Evolutionary conservation across 2,888 invertebrate species (phyloP).

Genomic region (Pandemis corylana): DNA sequence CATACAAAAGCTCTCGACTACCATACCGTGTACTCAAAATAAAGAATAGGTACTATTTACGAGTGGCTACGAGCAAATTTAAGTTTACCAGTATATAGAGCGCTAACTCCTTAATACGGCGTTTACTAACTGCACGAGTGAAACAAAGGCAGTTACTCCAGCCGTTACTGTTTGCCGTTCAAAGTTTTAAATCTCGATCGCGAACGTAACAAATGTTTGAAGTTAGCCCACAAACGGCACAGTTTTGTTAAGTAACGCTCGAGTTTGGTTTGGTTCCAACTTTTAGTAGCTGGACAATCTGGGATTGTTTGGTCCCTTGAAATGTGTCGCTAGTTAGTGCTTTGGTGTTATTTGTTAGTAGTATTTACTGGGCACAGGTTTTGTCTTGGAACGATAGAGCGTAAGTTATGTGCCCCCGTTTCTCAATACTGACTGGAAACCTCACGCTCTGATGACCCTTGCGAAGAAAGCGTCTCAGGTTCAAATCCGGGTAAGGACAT

Average conservation of each 20-base stretch:
- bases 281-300: conserved; percentile 27
- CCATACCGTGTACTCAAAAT: too few relatives aligned
- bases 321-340: conserved; percentile 15
- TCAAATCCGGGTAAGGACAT: too few relatives aligned
- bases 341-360: background rate
- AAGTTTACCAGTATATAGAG: too few relatives aligned
- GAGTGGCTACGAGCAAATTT: too few relatives aligned
- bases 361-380: too few relatives aligned
- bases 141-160: conserved; percentile 21
- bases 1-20: too few relatives aligned
- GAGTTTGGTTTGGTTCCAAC: conserved; percentile 44
- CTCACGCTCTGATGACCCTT: too few relatives aligned
- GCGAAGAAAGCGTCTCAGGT: too few relatives aligned
- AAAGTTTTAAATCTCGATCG: conserved; percentile 55
- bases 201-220: conserved; percentile 61
- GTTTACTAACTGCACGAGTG: conserved; percentile 6
- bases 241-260: conserved; percentile 58
- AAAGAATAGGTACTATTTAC: too few relatives aligned
- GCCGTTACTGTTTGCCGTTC: conserved; percentile 19
- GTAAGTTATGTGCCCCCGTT: too few relatives aligned
- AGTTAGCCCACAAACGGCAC: conserved; percentile 61
- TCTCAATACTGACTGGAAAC: too few relatives aligned
- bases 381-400: too few relatives aligned
- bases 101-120: background rate
- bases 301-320: conserved; percentile 13